Evolutionary conservation across 2,797 vertebrate species (phyloP), one percentile per base, ranked within the genome.

Genomic region (Naso thynnoides): DNA sequence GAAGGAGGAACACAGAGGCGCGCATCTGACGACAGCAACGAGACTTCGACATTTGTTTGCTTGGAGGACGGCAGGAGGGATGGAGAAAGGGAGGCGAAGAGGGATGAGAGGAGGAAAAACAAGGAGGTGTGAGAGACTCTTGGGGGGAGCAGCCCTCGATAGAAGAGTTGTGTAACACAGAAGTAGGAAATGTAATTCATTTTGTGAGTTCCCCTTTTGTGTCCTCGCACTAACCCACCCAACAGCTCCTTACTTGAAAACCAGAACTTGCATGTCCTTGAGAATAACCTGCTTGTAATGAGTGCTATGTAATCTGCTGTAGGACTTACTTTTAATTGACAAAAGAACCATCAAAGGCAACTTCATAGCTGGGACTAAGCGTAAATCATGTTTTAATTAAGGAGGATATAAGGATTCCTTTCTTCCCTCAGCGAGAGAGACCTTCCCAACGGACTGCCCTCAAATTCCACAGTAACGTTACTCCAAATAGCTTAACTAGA

Each of bases 371-470:
- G 73, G 78, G 87, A 78, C 89, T 92, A 92, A 93, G 83, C 61
- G 82, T 91, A 93, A 93, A 94, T 93, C 88, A 86, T 94, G 90
- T 94, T 93, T 94, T 94, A 95, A 95, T 94, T 92, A 94, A 90
- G 80, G 79, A 76, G 87, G 86, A 92, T 93, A 87, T 89, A 89
- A 90, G 88, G 90, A 88, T 92, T 90, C 71, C 77, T 90, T 90
- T 91, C 79, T 89, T 91, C 86, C 91, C 90, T 82, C 70, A 76
- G 81, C 23, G 78, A 83, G 78, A 54, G 79, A 65, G 68, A 82
- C 78, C 88, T 92, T 89, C 92, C 91, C 90, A 74, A 76, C 8
- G 77, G 93, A 93, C 86, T 78, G 78, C 78, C 83, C 91, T 91
- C 65, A 87, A 84, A 90, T 90, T 93, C 90, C 70, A 83, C 79